phyloP scores from a whole-genome alignment of 2,888 invertebrate species.

The Mycalesis mineus region DNA sequence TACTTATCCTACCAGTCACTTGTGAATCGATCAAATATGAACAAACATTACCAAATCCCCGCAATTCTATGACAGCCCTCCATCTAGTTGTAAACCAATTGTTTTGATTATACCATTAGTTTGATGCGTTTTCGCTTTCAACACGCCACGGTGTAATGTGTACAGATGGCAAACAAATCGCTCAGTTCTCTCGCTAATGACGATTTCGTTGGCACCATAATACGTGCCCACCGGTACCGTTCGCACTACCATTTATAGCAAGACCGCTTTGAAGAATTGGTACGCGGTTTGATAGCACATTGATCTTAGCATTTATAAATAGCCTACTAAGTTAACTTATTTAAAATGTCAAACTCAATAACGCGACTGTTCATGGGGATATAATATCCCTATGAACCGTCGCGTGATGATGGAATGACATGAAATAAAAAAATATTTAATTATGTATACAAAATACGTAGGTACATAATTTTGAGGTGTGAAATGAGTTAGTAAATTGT shows the following conservation, averaged over 20 bases:
- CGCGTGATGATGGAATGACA: too few relatives aligned
- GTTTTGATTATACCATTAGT: slow-evolving; percentile 22
- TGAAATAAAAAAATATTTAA: too few relatives aligned
- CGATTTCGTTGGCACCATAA: slow-evolving; percentile 41
- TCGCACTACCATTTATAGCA: slow-evolving; percentile 35
- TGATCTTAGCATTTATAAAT: not conserved
- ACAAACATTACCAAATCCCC: not conserved
- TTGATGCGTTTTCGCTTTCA: slow-evolving; percentile 36
- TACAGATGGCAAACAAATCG: slow-evolving; percentile 63
- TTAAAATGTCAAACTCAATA: not conserved
- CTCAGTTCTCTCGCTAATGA: slow-evolving; percentile 38
- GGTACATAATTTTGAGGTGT: too few relatives aligned
- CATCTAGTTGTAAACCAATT: slow-evolving; percentile 6
- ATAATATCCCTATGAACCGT: too few relatives aligned
- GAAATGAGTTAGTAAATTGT: too few relatives aligned
- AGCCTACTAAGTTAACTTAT: not conserved
- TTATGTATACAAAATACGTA: too few relatives aligned
- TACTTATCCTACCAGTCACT: too few relatives aligned
- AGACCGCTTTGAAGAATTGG: slow-evolving; percentile 19
- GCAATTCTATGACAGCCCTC: not conserved
- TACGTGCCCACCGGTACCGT: slow-evolving; percentile 37
- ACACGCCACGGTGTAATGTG: slow-evolving; percentile 45
- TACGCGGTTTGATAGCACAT: slow-evolving; percentile 10
- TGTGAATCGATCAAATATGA: not conserved
- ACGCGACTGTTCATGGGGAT: too few relatives aligned